A percentile compares a stretch with the other conserved stretches of the same genome.
These are phyloP conservation scores for Procavia capensis DNA, from an alignment of 2,113 vertebrate genomes.

Conservation along the genomic window DNA sequence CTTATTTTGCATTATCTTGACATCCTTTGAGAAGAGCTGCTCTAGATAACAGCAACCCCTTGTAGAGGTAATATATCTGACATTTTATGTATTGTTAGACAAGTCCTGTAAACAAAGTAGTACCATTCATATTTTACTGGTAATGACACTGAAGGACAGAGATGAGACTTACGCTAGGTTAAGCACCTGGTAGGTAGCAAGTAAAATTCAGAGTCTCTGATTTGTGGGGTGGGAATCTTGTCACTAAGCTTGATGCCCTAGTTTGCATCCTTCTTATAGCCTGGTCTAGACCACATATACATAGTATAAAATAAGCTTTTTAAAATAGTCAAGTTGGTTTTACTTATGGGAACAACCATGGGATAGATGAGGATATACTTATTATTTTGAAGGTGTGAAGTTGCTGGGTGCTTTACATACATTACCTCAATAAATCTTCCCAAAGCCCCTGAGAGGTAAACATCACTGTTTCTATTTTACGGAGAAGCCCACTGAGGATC, in stretches of 20 bases:
- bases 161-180: background rate
- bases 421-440: background rate
- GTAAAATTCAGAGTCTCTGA: background rate
- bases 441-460: background rate
- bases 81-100: background rate
- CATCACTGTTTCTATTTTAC: background rate
- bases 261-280: background rate
- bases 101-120: background rate
- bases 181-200: background rate
- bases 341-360: background rate
- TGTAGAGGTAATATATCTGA: background rate
- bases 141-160: background rate
- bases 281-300: background rate
- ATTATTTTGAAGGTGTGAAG: background rate
- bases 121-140: background rate
- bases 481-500: background rate
- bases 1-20: background rate
- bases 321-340: background rate
- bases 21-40: background rate
- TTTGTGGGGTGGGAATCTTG: background rate
- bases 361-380: background rate
- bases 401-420: background rate
- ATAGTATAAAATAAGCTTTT: background rate
- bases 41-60: background rate
- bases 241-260: background rate